A percentile compares a stretch with the other conserved stretches of the same genome.
These are phyloP conservation scores for Geopemphigus sp. DNA, from an alignment of 1,140 invertebrate species.

Conservation along the genomic window DNA sequence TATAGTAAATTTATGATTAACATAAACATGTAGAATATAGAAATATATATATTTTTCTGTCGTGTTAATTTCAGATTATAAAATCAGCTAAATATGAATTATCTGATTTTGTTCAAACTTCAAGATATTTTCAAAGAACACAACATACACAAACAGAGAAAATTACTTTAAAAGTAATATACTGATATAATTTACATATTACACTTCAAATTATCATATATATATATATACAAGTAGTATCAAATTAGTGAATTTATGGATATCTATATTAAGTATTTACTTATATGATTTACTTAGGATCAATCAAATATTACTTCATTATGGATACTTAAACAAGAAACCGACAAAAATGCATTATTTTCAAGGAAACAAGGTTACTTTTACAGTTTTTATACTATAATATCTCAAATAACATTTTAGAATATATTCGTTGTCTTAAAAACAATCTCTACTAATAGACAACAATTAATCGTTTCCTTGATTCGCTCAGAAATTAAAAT, in stretches of 20 bases:
- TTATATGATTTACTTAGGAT: background rate
- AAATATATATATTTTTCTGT: too few relatives aligned
- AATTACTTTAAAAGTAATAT: slow-evolving; percentile 7
- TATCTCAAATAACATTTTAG: too few relatives aligned
- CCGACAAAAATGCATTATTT: background rate
- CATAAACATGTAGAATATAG: too few relatives aligned
- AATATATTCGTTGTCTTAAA: too few relatives aligned
- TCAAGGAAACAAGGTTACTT: background rate
- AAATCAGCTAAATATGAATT: background rate
- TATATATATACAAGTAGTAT: too few relatives aligned
- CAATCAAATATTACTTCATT: slow-evolving; percentile 21
- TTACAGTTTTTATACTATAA: too few relatives aligned
- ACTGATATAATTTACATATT: background rate
- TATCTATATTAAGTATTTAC: background rate
- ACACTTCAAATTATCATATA: too few relatives aligned
- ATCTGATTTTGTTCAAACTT: slow-evolving; percentile 15
- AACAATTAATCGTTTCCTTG: too few relatives aligned
- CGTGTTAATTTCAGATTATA: background rate
- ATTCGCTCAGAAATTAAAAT: background rate
- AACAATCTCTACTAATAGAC: too few relatives aligned
- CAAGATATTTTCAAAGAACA: slow-evolving; percentile 24
- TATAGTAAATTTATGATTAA: too few relatives aligned
- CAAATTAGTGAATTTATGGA: too few relatives aligned
- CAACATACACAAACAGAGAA: slow-evolving; percentile 17
- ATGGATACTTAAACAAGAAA: slow-evolving; percentile 6